Conservation (phyloP, 53 echinoderm and acorn worm species). For the Holothuria leucospilota region DNA sequence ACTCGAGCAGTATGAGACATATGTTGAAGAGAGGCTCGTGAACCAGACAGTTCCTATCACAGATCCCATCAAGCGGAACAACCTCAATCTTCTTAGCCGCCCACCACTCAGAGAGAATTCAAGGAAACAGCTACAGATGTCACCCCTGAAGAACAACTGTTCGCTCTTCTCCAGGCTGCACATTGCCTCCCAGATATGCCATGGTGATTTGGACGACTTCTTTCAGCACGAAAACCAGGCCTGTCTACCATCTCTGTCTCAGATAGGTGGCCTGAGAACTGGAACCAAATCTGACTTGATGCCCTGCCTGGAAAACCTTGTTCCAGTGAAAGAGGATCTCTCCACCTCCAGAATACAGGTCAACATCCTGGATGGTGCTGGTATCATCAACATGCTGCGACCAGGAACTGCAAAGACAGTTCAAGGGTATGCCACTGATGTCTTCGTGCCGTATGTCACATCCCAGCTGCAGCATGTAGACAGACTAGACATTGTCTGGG, state of each 20-base stretch:
- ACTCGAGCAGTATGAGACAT: no score
- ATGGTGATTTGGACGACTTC: conserved; percentile 28
- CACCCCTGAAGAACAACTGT: conserved; percentile 25
- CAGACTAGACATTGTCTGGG: not conserved
- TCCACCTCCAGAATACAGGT: conserved; percentile 1
- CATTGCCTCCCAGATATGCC: conserved; percentile 45
- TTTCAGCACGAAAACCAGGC: conserved; percentile 34
- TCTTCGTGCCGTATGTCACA: conserved; percentile 22
- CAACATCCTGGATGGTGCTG: conserved; percentile 48
- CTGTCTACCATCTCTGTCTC: conserved; percentile 15
- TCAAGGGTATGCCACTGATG: conserved; percentile 44
- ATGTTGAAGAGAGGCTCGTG: no score
- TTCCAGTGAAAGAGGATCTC: conserved; percentile 12
- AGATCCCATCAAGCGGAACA: conserved; percentile 51
- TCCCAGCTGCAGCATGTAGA: conserved; percentile 39
- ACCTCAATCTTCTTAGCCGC: conserved; percentile 40
- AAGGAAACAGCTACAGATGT: conserved; percentile 17
- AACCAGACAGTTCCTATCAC: not conserved
- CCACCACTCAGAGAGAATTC: conserved; percentile 4
- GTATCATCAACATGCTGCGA: not conserved
- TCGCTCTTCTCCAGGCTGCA: conserved; percentile 29
- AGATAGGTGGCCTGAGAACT: no score
- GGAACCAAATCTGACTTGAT: no score
- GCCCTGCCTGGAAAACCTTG: conserved; percentile 33
- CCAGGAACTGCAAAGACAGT: conserved; percentile 34